phyloP scores from a whole-genome alignment of 2,888 invertebrate genomes.

The Tetragnatha montana region DNA sequence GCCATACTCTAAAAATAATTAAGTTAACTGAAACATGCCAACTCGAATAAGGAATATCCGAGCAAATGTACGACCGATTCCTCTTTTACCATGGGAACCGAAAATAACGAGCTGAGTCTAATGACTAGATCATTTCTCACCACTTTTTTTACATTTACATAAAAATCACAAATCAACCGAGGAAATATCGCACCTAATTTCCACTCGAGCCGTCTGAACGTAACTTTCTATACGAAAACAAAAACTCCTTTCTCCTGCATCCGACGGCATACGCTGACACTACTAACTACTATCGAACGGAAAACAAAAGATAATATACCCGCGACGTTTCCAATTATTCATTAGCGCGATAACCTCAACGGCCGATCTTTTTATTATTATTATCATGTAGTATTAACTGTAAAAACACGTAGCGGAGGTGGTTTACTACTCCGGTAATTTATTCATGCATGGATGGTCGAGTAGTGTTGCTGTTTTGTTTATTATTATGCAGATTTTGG shows the following conservation, averaged over 20 bases:
- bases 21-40: no score
- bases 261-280: background rate
- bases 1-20: no score
- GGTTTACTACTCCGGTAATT: background rate
- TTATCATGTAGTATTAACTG: background rate
- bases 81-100: no score
- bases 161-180: no score
- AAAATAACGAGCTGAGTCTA: no score
- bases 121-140: no score
- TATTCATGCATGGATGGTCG: background rate
- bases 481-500: constrained; percentile 26
- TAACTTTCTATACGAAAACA: no score
- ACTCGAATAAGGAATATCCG: no score
- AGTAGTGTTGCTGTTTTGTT: constrained; percentile 15
- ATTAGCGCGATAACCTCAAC: constrained; percentile 8
- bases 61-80: no score
- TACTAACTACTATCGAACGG: background rate
- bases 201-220: no score
- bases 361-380: constrained; percentile 14
- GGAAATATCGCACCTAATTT: no score
- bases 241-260: background rate
- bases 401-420: background rate
- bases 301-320: background rate
- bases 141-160: no score
- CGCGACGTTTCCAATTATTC: background rate